Percentiles rank a stretch among this genome's conserved stretches.
phyloP scores from a whole-genome alignment of 1,140 invertebrate species.

The Ephestia elutella region DNA sequence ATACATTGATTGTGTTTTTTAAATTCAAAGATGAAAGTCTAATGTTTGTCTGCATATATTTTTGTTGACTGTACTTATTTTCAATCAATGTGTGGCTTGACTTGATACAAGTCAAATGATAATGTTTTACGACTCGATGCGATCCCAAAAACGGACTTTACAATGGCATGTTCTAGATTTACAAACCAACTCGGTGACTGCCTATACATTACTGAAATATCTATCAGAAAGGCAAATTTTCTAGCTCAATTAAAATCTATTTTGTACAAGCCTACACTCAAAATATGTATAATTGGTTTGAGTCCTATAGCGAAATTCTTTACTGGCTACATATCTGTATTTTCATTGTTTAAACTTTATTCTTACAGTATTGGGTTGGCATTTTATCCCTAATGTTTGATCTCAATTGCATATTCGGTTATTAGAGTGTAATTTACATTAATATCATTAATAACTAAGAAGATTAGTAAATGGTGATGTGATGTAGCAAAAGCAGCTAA shows the following conservation, averaged over 20 bases:
- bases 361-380: neutral
- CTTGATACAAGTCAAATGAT: constrained; percentile 18
- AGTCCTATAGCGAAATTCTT: constrained; percentile 26
- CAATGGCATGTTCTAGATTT: constrained; percentile 12
- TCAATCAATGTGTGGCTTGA: neutral
- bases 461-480: constrained; percentile 36
- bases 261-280: constrained; percentile 46
- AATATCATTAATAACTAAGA: constrained; percentile 20
- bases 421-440: constrained; percentile 2
- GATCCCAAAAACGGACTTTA: neutral
- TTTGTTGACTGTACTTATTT: neutral
- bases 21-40: too few relatives aligned
- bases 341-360: neutral
- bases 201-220: constrained; percentile 26
- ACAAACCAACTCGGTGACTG: constrained; percentile 25
- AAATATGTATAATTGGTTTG: constrained; percentile 20
- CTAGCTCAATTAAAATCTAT: constrained; percentile 41
- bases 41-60: too few relatives aligned
- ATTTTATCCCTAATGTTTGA: neutral
- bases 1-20: too few relatives aligned
- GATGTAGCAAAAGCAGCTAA: constrained; percentile 62
- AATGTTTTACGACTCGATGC: neutral
- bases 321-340: constrained; percentile 22
- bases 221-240: constrained; percentile 42
- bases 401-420: neutral